A percentile compares a stretch with the other conserved stretches of the same genome.
Conservation (phyloP, 2,888 invertebrate genomes). For the Temnothorax unifasciatus region DNA sequence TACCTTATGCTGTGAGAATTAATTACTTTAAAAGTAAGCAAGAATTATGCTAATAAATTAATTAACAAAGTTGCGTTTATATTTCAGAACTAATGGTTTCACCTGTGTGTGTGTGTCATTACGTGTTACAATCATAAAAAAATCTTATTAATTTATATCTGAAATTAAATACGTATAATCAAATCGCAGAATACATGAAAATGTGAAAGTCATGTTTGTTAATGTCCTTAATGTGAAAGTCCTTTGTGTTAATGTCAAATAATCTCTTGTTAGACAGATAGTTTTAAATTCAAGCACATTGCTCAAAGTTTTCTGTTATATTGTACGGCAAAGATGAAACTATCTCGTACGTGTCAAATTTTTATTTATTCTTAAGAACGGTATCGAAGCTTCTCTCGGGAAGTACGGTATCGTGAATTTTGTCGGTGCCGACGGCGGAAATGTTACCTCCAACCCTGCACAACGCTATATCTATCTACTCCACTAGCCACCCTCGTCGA, state of each 20-base stretch:
- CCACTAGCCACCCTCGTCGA: conserved; percentile 46
- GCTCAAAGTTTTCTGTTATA: no score
- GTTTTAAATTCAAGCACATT: not conserved
- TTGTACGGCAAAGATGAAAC: not conserved
- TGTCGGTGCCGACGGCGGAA: conserved; percentile 47
- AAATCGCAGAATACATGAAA: not conserved
- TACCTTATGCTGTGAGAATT: not conserved
- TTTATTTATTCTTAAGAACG: conserved; percentile 41
- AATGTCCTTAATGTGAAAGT: no score
- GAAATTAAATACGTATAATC: not conserved
- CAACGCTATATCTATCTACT: conserved; percentile 53
- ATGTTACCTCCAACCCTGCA: conserved; percentile 39
- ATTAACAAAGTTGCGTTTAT: not conserved
- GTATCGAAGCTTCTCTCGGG: conserved; percentile 40
- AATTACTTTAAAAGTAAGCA: not conserved
- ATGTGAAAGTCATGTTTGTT: not conserved
- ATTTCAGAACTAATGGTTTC: not conserved
- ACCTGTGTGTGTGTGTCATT: not conserved
- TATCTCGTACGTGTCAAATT: conserved; percentile 41
- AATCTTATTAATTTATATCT: not conserved
- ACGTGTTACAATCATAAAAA: not conserved
- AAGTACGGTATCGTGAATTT: conserved; percentile 51
- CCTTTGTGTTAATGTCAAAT: not conserved
- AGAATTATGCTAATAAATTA: conserved; percentile 7
- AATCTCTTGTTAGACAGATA: not conserved